Conservation (phyloP, 2,797 vertebrate genomes). For the Knipowitschia caucasica region DNA sequence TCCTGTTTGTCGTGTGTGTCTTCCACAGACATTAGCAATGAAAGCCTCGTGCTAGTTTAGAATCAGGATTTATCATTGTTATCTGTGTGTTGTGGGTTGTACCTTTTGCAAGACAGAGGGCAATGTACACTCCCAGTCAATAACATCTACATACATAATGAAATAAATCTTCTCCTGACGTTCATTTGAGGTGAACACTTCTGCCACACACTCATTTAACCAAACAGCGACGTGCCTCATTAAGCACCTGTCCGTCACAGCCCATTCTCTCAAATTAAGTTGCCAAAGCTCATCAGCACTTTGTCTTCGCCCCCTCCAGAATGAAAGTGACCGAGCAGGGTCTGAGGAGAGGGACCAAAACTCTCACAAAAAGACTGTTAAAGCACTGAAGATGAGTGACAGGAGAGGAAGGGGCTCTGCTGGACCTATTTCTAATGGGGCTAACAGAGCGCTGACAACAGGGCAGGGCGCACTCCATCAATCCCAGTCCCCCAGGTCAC, state of each 20-base stretch:
- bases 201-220: conserved; percentile 28
- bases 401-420: conserved; percentile 20
- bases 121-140: not conserved
- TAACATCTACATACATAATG: not conserved
- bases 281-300: conserved; percentile 21
- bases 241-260: conserved; percentile 32
- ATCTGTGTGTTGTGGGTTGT: too few species aligned
- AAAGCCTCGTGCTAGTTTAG: too few species aligned
- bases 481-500: conserved; percentile 41
- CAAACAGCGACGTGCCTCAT: conserved; percentile 29
- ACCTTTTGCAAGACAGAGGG: not conserved
- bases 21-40: too few species aligned
- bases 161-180: conserved; percentile 20
- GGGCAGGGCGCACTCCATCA: conserved; percentile 59
- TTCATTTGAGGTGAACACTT: conserved; percentile 30
- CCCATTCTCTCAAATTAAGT: conserved; percentile 20
- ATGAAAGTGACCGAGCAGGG: conserved; percentile 2
- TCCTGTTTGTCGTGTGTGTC: too few species aligned
- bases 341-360: conserved; percentile 6
- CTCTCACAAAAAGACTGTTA: conserved; percentile 26
- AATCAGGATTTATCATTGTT: too few species aligned
- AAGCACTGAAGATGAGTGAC: conserved; percentile 3
- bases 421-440: conserved; percentile 58
- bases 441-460: conserved; percentile 56
- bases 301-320: not conserved